phyloP scores from a whole-genome alignment of 2,888 invertebrate species.

The Cheilosia scutellata region DNA sequence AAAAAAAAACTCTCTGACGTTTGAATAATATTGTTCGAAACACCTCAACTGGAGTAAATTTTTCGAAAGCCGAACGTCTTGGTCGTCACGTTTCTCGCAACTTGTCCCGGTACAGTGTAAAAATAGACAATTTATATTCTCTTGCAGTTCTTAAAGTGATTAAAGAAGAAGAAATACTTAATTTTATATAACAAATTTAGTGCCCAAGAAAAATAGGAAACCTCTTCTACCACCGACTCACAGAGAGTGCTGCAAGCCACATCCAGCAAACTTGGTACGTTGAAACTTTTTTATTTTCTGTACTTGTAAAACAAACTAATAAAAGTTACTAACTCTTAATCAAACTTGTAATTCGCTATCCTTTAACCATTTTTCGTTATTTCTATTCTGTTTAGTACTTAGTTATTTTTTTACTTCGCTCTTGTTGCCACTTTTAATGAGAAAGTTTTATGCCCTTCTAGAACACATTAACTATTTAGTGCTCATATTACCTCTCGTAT shows the following conservation, averaged over 20 bases:
- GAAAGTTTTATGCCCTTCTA: conserved; percentile 65
- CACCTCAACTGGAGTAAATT: too few relatives aligned
- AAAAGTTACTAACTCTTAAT: conserved; percentile 49
- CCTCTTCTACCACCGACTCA: neutral
- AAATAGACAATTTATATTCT: too few relatives aligned
- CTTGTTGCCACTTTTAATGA: conserved; percentile 38
- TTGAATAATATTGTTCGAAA: too few relatives aligned
- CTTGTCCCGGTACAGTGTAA: too few relatives aligned
- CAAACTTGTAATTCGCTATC: conserved; percentile 51
- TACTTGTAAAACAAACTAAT: conserved; percentile 22
- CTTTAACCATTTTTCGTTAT: conserved; percentile 29
- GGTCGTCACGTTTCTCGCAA: too few relatives aligned
- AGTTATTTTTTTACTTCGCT: neutral
- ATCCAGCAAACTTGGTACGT: conserved; percentile 44
- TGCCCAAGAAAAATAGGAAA: conserved; percentile 10
- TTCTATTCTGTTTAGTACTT: conserved; percentile 32
- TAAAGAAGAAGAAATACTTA: too few relatives aligned
- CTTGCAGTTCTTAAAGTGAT: too few relatives aligned
- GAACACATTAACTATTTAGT: conserved; percentile 67
- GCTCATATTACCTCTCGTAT: conserved; percentile 54
- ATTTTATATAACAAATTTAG: neutral
- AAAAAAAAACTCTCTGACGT: too few relatives aligned
- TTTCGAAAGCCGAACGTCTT: too few relatives aligned
- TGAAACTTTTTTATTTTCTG: conserved; percentile 30
- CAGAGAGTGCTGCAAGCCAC: conserved; percentile 11